These are phyloP conservation scores for Pelosia muscerda DNA, from an alignment of 2,888 invertebrate genomes.

Conservation along the genomic window DNA sequence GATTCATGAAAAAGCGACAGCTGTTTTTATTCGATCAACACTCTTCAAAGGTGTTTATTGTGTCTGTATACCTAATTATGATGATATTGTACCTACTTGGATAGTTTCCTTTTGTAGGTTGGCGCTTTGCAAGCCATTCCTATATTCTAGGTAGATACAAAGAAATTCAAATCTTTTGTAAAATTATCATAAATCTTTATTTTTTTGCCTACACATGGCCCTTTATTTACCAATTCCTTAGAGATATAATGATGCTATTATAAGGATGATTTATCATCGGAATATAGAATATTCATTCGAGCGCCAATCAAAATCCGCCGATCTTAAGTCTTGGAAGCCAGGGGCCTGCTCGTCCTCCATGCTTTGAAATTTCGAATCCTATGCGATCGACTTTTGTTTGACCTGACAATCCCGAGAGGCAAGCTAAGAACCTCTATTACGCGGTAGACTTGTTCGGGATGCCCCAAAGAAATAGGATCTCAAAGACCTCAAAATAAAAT, in stretches of 20 bases:
- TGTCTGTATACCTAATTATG: conserved; percentile 19
- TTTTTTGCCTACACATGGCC: not conserved
- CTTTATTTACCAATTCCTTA: not conserved
- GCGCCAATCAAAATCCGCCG: no score
- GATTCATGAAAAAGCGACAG: not conserved
- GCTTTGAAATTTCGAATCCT: no score
- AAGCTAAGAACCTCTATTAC: no score
- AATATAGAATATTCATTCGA: no score
- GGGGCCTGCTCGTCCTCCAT: no score
- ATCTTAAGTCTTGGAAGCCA: no score
- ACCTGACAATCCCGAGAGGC: no score
- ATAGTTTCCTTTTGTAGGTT: not conserved
- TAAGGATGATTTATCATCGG: no score
- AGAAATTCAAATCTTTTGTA: not conserved
- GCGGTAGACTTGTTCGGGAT: no score
- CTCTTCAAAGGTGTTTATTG: conserved; percentile 13
- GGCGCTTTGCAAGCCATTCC: not conserved
- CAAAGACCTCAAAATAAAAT: no score
- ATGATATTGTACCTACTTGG: not conserved
- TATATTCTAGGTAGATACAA: not conserved
- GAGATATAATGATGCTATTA: not conserved
- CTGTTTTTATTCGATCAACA: conserved; percentile 1
- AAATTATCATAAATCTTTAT: not conserved
- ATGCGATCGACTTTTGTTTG: no score
- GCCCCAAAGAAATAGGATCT: no score